Evolutionary conservation across 2,797 vertebrate genomes (phyloP), one percentile per base, ranked within the genome.

Genomic region (Epinephelus coioides): DNA sequence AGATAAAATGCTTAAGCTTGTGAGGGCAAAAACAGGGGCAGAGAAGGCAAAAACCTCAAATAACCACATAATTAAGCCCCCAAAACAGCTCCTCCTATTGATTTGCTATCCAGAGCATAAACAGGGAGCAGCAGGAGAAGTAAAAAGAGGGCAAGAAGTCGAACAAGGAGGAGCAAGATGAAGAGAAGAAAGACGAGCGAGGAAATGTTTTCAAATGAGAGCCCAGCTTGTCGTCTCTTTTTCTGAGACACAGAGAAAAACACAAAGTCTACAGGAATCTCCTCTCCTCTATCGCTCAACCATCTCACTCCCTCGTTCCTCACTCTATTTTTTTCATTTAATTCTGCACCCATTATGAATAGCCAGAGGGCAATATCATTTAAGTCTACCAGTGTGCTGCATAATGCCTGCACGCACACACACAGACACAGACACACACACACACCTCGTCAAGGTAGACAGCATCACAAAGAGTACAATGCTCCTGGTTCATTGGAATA

Each of bases 21-120:
- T 51, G 77, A 83, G 81, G 69, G 82, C 73, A 87, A 76, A 84
- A 69, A 82, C n/a, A 27, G 47, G 73, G 59, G 66, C 68, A 44
- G 66, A 65, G 74, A 70, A 69, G 50, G 84, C 62, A 69, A 79
- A 88, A 89, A 79, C 7, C 84, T 51, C 74, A 93, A 91, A 92
- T 80, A 92, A 89, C 78, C 85, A 85, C 73, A 91, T 85, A 91
- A 92, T 92, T 87, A 89, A 88, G 78, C 70, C 76, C 54, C 74
- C 51, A 23, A 82, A 86, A 88, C 82, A 79, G 81, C 73, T 79
- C 86, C 66, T 72, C 54, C 71, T 85, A 95, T 93, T 46, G 92
- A 93, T 93, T 92, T 92, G 60, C 87, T 91, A 89, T 92, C 89
- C 34, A 3, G 46, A 56, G 73, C 64, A 59, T 61, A 79, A 86